Evolutionary conservation across 1,140 invertebrate genomes (phyloP).

Genomic region (Stenopsyche tienmushanensis): DNA sequence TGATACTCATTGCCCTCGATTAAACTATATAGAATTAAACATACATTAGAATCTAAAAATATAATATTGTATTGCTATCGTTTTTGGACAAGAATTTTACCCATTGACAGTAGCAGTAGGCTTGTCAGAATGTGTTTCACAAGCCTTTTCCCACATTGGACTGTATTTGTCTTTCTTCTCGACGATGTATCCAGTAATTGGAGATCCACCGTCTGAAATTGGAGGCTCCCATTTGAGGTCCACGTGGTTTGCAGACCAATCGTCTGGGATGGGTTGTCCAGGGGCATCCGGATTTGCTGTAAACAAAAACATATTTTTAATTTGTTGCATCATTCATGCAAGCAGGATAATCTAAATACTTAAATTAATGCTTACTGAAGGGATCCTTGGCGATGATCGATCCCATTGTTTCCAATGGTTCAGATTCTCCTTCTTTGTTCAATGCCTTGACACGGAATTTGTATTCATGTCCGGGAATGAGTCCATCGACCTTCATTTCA

Average conservation of each 20-base stretch:
- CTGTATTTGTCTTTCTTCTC: constrained; percentile 98
- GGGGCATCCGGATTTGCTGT: constrained; percentile 72
- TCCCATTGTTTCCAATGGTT: constrained; percentile 90
- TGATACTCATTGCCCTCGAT: constrained; percentile 98
- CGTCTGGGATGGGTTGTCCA: constrained; percentile 80
- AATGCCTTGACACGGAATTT: constrained; percentile 97
- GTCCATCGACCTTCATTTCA: constrained; percentile 84
- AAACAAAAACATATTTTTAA: constrained; percentile 5
- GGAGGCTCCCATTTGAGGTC: constrained; percentile 85
- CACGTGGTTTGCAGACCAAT: constrained; percentile 90
- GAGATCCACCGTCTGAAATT: constrained; percentile 83
- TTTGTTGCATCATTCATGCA: constrained; percentile 7
- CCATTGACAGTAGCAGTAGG: constrained; percentile 79
- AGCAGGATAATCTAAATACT: neutral
- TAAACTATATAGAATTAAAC: constrained; percentile 55
- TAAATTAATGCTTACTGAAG: constrained; percentile 68
- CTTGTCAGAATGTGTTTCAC: constrained; percentile 72
- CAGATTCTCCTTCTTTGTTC: constrained; percentile 95
- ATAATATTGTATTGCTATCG: constrained; percentile 3
- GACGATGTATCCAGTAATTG: constrained; percentile 92
- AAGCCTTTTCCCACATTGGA: constrained; percentile 86
- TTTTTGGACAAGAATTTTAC: constrained; percentile 40
- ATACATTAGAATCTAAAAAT: neutral
- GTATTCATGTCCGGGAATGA: constrained; percentile 93
- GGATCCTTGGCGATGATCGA: constrained; percentile 96